Evolutionary conservation across 2,888 invertebrate species (phyloP), one percentile per base, ranked within the genome.

Genomic region (Byasa hedistus): DNA sequence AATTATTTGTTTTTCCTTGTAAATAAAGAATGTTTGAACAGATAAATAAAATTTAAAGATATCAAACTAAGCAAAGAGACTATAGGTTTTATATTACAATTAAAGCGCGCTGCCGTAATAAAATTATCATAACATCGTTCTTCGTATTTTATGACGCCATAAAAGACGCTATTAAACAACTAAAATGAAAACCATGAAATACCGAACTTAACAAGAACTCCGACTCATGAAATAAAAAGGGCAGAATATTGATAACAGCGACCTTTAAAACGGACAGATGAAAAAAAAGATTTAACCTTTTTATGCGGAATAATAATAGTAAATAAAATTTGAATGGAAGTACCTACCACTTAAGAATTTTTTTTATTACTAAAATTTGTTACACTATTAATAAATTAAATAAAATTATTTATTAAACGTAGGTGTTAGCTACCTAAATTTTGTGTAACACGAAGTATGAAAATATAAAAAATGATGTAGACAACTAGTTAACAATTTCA

Each of bases 71-170:
- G 44, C 59, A 67, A 52, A 60, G 56, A 51, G 39, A 56, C 60
- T 59, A 62, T 58, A 60, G 67, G 51, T n/a, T 59, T 63, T 63
- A 59, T 59, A 63, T 63, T 59, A 63, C 67, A 67, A 67, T 63
- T 63, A 67, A 67, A 67, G 52, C 60, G 36, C 48, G 55, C 21
- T 48, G 60, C 23, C 51, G 54, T 67, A 67, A 67, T 67, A 67
- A 67, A 67, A 67, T 67, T 67, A 67, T 67, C 63, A 67, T 67
- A 67, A 67, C 63, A 67, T 67, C 67, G 67, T 64, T 67, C 63
- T 23, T 56, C 59, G 59, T 63, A 63, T 64, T 67, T 67, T 63
- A 67, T 64, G 48, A 67, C 60, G 60, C 67, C 56, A 67, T 67
- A 67, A 67, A 67, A 67, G 60, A 63, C 60, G 60, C 67, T 59